Evolutionary conservation across 2,888 invertebrate species (phyloP), one percentile per base, ranked within the genome.

Genomic region (Eupithecia subfuscata): DNA sequence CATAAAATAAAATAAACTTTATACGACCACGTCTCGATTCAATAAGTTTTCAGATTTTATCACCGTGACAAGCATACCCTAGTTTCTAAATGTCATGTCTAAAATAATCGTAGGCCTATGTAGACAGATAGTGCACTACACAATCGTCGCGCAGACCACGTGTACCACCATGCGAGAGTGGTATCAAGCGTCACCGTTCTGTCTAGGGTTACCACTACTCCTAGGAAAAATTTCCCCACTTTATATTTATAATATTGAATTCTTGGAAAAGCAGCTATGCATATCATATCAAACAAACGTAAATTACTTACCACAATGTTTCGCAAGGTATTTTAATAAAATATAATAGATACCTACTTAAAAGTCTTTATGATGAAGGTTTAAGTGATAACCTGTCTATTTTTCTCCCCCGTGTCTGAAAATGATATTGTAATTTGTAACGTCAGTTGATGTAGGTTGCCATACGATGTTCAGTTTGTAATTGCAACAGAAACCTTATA

Each of bases 161-260:
- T 90, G 90, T 83, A 82, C 74, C 71, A 74, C 85, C 88, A 87
- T 85, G 87, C 87, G 86, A 82, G 82, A 77, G 78, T 78, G 74
- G 76, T 73, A 79, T 74, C 78, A 68, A 64, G 18, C 64, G 77
- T 78, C 77, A 74, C 72, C 77, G 63, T 75, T 73, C 76, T 16
- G 22, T 63, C n/a, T 52, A 70, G 75, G 69, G 76, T 77, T 82
- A 73, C 83, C 75, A 81, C 43, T 34, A 8, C 45, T 64, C 14
- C 12, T 30, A 60, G 78, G 71, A 69, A 45, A 64, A 71, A 43
- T 52, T 56, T 30, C 71, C 74, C 71, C 3, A 69, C 52, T 25
- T 25, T 60, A 14, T 25, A 25, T 25, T 14, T 11, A 25, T 60
- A 60, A 60, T 25, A 60, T 60, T 22, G 11, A 56, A 22, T 60